These are phyloP conservation scores for Acanthochromis polyacanthus DNA, from an alignment of 2,113 vertebrate species.

Conservation along the genomic window DNA sequence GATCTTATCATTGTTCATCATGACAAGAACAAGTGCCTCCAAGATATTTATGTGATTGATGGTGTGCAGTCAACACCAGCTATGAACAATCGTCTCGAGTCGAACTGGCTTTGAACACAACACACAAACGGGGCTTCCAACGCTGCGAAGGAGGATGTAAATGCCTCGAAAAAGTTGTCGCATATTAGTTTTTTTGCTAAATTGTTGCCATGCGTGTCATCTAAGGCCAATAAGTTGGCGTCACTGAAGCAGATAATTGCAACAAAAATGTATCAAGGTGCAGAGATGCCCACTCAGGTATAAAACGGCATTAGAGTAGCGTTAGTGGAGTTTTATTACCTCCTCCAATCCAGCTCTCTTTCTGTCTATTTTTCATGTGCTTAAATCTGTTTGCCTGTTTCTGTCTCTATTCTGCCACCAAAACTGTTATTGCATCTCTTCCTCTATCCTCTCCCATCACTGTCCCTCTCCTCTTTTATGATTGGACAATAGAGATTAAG, in stretches of 20 bases:
- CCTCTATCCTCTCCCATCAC: neutral
- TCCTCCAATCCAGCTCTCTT: conserved; percentile 24
- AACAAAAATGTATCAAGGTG: conserved; percentile 72
- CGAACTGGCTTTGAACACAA: conserved; percentile 34
- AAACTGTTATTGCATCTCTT: conserved; percentile 5
- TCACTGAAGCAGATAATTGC: conserved; percentile 77
- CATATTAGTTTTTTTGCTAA: conserved; percentile 52
- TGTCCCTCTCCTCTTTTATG: neutral
- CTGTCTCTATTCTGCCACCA: neutral
- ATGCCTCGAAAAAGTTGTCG: conserved; percentile 53
- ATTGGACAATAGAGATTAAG: conserved; percentile 20
- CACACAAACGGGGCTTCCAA: conserved; percentile 33
- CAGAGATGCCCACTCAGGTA: conserved; percentile 54
- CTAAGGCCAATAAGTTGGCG: conserved; percentile 68
- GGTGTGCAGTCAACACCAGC: conserved; percentile 36
- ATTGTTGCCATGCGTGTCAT: conserved; percentile 56
- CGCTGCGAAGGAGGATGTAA: conserved; percentile 15
- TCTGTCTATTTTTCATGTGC: conserved; percentile 4
- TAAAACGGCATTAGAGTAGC: conserved; percentile 36
- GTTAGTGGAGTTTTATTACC: conserved; percentile 63
- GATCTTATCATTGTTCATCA: conserved; percentile 51
- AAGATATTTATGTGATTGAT: conserved; percentile 48
- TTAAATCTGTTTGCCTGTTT: conserved; percentile 20
- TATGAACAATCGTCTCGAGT: conserved; percentile 48
- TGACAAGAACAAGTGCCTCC: conserved; percentile 31